Evolutionary conservation across 2,113 vertebrate species (phyloP).

Genomic region (Bos indicus): DNA sequence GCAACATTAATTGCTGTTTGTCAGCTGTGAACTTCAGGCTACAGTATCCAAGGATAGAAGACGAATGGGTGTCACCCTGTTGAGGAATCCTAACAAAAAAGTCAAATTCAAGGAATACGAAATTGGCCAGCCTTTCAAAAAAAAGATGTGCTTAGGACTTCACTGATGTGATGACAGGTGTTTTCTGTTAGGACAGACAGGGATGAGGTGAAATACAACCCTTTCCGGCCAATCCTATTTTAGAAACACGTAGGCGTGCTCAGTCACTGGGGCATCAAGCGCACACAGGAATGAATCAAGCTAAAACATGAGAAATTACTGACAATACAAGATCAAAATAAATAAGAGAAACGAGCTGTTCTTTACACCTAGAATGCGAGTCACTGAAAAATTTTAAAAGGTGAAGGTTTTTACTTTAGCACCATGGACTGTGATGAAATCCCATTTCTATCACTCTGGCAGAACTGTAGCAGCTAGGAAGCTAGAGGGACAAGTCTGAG

Average conservation of each 20-base stretch:
- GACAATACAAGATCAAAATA: constrained; percentile 29
- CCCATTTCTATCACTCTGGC: background rate
- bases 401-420: constrained; percentile 74
- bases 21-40: constrained; percentile 31
- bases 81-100: constrained; percentile 2
- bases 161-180: background rate
- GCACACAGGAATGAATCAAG: background rate
- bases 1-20: background rate
- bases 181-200: background rate
- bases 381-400: constrained; percentile 62
- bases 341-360: constrained; percentile 41
- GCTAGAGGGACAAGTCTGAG: constrained; percentile 35
- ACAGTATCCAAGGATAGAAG: constrained; percentile 50
- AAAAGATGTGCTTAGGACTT: background rate
- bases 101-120: constrained; percentile 12
- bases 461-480: constrained; percentile 27
- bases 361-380: constrained; percentile 66
- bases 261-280: background rate
- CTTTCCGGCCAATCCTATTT: background rate
- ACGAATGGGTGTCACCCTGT: background rate
- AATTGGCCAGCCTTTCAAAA: constrained; percentile 17
- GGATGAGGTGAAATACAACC: background rate
- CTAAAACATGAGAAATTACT: background rate
- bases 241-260: background rate
- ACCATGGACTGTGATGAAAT: constrained; percentile 68